Evolutionary conservation across 2,113 vertebrate species (phyloP).

Genomic region (Gadus macrocephalus): DNA sequence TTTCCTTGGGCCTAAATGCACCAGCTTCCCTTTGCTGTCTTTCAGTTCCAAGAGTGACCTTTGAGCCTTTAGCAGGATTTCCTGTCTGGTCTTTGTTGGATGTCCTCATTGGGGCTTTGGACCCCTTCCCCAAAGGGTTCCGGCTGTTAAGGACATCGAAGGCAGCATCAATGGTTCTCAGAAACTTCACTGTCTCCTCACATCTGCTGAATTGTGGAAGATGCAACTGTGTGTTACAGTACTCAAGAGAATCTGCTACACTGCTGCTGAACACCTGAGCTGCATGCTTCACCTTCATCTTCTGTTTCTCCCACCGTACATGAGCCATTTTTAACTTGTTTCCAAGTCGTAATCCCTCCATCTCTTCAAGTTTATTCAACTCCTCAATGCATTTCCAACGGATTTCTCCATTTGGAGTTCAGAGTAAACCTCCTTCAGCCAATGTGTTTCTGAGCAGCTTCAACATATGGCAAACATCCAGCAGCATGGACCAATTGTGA

Average conservation of each 20-base stretch:
- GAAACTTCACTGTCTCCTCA: conserved; percentile 2
- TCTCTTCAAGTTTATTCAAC: conserved; percentile 16
- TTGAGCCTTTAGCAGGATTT: neutral
- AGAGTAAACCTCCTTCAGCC: too few species aligned
- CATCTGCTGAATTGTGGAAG: conserved; percentile 6
- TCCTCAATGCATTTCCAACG: conserved; percentile 15
- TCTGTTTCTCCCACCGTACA: conserved; percentile 12
- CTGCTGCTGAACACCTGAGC: conserved; percentile 19
- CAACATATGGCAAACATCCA: too few species aligned
- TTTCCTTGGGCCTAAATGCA: neutral
- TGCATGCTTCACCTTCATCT: conserved; percentile 20
- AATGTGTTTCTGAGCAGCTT: neutral
- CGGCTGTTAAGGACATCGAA: neutral
- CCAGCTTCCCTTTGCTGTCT: neutral
- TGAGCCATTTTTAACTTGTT: conserved; percentile 9
- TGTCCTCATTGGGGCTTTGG: neutral
- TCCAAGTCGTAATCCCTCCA: neutral
- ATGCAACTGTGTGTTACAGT: conserved; percentile 9
- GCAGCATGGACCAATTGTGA: neutral
- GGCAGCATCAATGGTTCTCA: conserved; percentile 11
- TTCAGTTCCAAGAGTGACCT: neutral
- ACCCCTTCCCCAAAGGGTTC: neutral
- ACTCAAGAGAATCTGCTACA: conserved; percentile 13
- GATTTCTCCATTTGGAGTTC: too few species aligned
- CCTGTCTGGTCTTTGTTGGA: neutral